Percentiles rank a stretch among this genome's conserved stretches.
phyloP scores from a whole-genome alignment of 2,113 vertebrate genomes.

The Lophotis ruficrista region DNA sequence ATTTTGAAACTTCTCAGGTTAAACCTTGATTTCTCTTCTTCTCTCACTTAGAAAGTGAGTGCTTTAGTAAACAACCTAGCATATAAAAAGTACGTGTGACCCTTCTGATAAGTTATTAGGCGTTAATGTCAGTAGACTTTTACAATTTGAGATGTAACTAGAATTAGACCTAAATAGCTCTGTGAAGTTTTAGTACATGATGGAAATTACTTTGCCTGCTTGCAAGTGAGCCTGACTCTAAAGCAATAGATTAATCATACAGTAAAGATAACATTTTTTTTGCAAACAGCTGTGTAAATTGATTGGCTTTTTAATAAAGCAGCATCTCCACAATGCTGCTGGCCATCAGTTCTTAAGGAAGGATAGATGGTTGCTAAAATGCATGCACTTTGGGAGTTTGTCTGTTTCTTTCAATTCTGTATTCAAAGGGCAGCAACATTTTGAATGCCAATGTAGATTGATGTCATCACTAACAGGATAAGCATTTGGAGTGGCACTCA shows the following conservation, averaged over 20 bases:
- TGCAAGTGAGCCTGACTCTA: neutral
- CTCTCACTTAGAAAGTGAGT: neutral
- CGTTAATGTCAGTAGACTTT: neutral
- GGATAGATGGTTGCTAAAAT: neutral
- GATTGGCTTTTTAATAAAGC: neutral
- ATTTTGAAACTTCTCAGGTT: neutral
- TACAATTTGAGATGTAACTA: neutral
- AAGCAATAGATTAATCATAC: neutral
- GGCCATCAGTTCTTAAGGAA: neutral
- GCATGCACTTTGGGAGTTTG: neutral
- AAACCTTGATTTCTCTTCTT: neutral
- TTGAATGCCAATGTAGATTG: conserved; percentile 49
- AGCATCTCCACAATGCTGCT: neutral
- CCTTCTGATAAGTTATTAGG: neutral
- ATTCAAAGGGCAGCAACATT: conserved; percentile 26
- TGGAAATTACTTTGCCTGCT: neutral
- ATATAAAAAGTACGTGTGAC: neutral
- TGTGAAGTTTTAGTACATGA: neutral
- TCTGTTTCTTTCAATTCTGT: neutral
- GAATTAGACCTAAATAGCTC: neutral
- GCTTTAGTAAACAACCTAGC: neutral
- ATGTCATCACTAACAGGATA: conserved; percentile 64
- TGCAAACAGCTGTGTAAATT: neutral
- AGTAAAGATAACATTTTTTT: neutral
- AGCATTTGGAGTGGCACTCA: conserved; percentile 67